Evolutionary conservation across 2,888 invertebrate genomes (phyloP).

Genomic region (Epirrita christyi): DNA sequence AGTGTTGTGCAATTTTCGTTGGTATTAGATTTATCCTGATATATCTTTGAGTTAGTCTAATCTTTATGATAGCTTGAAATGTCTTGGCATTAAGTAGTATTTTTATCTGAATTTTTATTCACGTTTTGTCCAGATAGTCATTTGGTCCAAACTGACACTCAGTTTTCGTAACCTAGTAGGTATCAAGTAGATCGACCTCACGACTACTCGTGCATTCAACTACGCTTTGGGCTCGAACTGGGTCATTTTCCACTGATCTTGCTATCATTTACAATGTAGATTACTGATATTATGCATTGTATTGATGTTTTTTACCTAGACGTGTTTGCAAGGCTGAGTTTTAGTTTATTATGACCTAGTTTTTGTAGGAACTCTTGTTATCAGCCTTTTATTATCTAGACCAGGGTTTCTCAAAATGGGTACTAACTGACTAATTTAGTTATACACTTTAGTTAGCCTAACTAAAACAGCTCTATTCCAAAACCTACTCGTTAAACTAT

Average conservation of each 20-base stretch:
- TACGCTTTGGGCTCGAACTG: slow-evolving; percentile 41
- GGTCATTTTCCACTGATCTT: slow-evolving; percentile 49
- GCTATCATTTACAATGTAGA: slow-evolving; percentile 34
- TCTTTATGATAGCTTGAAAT: no score
- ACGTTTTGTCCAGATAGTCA: not conserved
- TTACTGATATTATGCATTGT: slow-evolving; percentile 16
- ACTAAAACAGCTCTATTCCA: not conserved
- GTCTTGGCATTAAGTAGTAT: no score
- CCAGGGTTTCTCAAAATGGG: no score
- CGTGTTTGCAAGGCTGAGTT: slow-evolving; percentile 8
- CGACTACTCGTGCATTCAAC: slow-evolving; percentile 41
- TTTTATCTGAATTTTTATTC: no score
- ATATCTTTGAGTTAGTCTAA: no score
- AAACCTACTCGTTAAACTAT: not conserved
- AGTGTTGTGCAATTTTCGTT: no score
- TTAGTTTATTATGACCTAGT: not conserved
- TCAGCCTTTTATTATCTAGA: no score
- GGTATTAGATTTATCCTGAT: no score
- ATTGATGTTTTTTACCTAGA: slow-evolving; percentile 1
- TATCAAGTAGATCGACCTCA: slow-evolving; percentile 28
- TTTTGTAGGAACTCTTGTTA: not conserved
- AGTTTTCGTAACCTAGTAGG: not conserved
- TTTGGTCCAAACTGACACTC: not conserved
- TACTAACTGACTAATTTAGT: no score
- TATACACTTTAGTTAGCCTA: no score